A percentile compares a stretch with the other conserved stretches of the same genome.
Conservation (phyloP, 2,888 invertebrate species). For the Patella caerulea region DNA sequence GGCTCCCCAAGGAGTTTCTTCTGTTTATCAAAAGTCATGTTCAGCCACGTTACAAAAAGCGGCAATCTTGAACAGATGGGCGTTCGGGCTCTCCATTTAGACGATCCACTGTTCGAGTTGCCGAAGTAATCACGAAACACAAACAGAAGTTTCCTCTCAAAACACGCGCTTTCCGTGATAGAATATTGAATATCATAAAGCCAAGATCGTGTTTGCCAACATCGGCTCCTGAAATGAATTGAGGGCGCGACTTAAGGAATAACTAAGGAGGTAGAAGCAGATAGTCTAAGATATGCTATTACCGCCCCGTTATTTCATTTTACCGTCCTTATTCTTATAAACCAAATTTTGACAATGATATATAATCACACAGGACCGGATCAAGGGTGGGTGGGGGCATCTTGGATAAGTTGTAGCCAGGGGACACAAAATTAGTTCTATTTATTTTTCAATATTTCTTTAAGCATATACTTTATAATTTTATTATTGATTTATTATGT, state of each 20-base stretch:
- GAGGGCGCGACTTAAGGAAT: neutral
- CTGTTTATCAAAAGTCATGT: neutral
- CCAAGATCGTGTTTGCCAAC: conserved; percentile 8
- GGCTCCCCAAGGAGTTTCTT: neutral
- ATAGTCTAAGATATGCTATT: neutral
- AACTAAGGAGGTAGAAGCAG: neutral
- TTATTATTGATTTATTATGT: too few relatives aligned
- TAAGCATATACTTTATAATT: too few relatives aligned
- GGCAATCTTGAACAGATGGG: conserved; percentile 15
- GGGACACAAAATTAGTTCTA: too few relatives aligned
- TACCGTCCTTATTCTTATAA: conserved; percentile 5
- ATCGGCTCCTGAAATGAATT: neutral
- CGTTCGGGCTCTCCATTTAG: conserved; percentile 9
- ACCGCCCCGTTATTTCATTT: neutral
- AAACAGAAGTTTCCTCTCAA: conserved; percentile 19
- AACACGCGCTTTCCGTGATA: conserved; percentile 3
- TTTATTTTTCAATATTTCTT: too few relatives aligned
- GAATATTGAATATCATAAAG: conserved; percentile 19
- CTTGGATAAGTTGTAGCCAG: too few relatives aligned
- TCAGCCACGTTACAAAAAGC: neutral
- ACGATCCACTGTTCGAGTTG: neutral
- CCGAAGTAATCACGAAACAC: conserved; percentile 15
- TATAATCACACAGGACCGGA: neutral
- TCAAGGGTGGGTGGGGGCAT: conserved; percentile 12
- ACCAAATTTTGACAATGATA: too few relatives aligned